Conservation (phyloP, 2,113 vertebrate species). For the Bungarus multicinctus region DNA sequence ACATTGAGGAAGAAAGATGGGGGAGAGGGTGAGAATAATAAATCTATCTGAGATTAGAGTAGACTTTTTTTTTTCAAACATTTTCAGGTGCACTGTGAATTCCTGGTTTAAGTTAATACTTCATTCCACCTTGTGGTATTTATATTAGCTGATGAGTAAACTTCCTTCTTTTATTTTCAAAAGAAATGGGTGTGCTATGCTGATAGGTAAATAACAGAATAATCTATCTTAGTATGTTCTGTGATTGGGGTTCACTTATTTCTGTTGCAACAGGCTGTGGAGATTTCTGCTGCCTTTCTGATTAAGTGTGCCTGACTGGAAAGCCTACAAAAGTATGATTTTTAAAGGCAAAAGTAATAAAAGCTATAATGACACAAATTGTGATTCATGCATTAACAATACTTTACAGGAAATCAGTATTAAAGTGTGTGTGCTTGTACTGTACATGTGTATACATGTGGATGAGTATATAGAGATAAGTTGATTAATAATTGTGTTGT, state of each 20-base stretch:
- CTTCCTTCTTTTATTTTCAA: constrained; percentile 43
- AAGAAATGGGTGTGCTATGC: constrained; percentile 16
- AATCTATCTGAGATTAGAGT: background rate
- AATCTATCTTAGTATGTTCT: constrained; percentile 19
- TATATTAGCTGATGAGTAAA: constrained; percentile 47
- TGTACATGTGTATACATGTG: background rate
- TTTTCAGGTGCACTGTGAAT: constrained; percentile 40
- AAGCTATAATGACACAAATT: background rate
- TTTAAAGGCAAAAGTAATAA: constrained; percentile 6
- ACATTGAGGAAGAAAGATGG: rapidly evolving
- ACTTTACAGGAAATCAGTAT: background rate
- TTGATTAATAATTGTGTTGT: background rate
- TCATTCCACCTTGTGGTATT: constrained; percentile 44
- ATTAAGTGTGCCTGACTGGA: constrained; percentile 16
- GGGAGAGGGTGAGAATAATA: background rate
- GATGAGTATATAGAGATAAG: background rate
- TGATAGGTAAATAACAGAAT: constrained; percentile 44
- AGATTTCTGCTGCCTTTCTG: constrained; percentile 4
- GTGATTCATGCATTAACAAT: background rate
- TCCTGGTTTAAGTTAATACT: constrained; percentile 34
- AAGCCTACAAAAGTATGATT: constrained; percentile 5
- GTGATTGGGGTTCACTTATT: background rate
- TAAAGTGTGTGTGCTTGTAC: background rate
- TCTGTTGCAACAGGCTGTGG: rapidly evolving
- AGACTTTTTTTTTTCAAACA: constrained; percentile 13